These are phyloP conservation scores for Aphelenchoides bicaudatus DNA, from an alignment of 2,888 invertebrate genomes.

Conservation along the genomic window DNA sequence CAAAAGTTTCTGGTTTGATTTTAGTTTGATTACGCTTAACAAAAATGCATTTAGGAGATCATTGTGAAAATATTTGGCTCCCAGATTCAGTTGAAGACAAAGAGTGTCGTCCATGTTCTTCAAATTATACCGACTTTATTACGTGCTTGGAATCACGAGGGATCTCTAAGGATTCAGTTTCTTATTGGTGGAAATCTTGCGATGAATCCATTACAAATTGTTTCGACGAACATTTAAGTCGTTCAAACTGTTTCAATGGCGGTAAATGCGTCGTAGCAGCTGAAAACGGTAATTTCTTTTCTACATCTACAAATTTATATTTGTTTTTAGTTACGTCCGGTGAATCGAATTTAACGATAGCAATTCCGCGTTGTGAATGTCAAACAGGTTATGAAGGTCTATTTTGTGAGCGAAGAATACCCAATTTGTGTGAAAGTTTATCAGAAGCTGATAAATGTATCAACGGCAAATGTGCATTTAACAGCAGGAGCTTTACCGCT, in stretches of 20 bases:
- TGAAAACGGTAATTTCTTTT: constrained; percentile 11
- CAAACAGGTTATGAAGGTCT: constrained; percentile 18
- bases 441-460: constrained; percentile 21
- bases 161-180: background rate
- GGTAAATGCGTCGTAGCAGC: constrained; percentile 15
- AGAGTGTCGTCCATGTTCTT: constrained; percentile 8
- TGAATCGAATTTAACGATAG: constrained; percentile 6
- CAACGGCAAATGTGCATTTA: constrained; percentile 23
- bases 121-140: constrained; percentile 1
- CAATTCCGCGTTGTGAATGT: constrained; percentile 23
- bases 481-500: background rate
- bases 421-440: constrained; percentile 17
- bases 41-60: background rate
- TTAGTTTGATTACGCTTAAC: background rate
- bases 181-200: constrained; percentile 11
- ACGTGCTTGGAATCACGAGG: background rate
- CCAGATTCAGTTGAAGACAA: background rate
- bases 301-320: background rate
- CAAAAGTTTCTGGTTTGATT: background rate
- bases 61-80: constrained; percentile 4
- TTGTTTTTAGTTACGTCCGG: constrained; percentile 1
- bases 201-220: constrained; percentile 1
- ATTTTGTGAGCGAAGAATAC: constrained; percentile 16
- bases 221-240: background rate
- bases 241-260: constrained; percentile 15